Evolutionary conservation across 2,888 invertebrate genomes (phyloP), one percentile per base, ranked within the genome.

Genomic region (Acheta domesticus): DNA sequence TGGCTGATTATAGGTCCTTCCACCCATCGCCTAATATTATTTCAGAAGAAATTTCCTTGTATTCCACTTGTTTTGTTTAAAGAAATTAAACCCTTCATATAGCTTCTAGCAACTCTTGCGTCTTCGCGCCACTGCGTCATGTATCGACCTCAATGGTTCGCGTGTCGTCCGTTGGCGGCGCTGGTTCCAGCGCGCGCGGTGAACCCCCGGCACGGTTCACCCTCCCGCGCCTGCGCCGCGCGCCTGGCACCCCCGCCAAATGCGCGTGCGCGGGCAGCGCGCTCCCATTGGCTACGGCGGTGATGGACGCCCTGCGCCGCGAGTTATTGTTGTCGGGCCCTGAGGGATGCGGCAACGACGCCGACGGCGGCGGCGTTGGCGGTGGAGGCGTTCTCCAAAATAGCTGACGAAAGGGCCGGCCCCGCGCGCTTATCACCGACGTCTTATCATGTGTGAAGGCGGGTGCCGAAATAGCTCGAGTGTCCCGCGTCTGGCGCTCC

Each of bases 221-320:
- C 16, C 16, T 62, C n/a, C 16, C n/a, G 62, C 62, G 62, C 62
- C 14, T 62, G 62, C 62, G 62, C 62, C 62, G 62, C n/a, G n/a
- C 62, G 14, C 14, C 14, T 1, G 62, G 14, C 8, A 14, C 14
- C 62, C 62, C 62, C 62, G 8, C 16, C 62, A 5, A 62, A n/a
- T 62, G 62, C 62, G 62, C 62, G 62, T 62, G 62, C 62, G 62
- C 62, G 62, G 62, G 14, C n/a, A 11, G 62, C 14, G 14, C 62
- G 14, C n/a, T n/a, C 62, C n/a, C 62, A 62, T 62, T 62, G 62
- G 62, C 62, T 62, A 16, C 14, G 16, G 62, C 16, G 16, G 62
- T 62, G 62, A 62, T 62, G 62, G 62, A 62, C n/a, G 62, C 62
- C n/a, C 62, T 62, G 62, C 62, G 62, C 62, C 62, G 62, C 62